phyloP scores from a whole-genome alignment of 2,113 vertebrate species.

The Elanus axillaris region DNA sequence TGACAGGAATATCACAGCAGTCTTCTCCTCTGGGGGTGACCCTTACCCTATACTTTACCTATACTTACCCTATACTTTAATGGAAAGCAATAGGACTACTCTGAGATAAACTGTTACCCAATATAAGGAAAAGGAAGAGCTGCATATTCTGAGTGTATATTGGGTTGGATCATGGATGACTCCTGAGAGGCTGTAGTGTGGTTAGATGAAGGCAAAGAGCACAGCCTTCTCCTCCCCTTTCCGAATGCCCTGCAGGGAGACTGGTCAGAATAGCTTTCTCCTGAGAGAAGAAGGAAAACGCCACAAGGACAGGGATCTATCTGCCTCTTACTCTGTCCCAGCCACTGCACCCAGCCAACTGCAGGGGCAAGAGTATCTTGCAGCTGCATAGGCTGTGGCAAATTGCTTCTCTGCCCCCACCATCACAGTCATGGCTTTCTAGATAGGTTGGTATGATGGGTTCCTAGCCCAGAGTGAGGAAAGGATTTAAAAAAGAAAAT shows the following conservation, averaged over 20 bases:
- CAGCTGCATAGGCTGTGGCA: background rate
- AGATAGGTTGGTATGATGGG: background rate
- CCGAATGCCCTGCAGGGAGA: background rate
- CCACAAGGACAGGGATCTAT: background rate
- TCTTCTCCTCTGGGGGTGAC: background rate
- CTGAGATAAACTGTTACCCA: background rate
- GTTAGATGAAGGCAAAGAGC: background rate
- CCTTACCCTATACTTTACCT: background rate
- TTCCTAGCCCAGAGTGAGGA: background rate
- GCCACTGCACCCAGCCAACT: background rate
- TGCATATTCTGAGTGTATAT: background rate
- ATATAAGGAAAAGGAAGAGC: background rate
- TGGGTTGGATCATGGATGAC: background rate
- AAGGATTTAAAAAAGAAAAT: constrained; percentile 6
- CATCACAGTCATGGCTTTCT: background rate
- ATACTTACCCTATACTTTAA: background rate
- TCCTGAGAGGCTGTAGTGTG: background rate
- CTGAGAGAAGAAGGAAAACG: background rate
- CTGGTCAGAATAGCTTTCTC: background rate
- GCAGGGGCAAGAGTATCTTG: background rate
- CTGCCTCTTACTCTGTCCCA: background rate
- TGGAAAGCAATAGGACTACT: background rate
- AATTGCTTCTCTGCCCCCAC: background rate
- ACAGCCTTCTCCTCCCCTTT: background rate
- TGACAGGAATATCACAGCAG: background rate